Percentiles rank a stretch among this genome's conserved stretches.
Conservation (phyloP, 2,888 invertebrate species). For the Dolichopus griseipennis region DNA sequence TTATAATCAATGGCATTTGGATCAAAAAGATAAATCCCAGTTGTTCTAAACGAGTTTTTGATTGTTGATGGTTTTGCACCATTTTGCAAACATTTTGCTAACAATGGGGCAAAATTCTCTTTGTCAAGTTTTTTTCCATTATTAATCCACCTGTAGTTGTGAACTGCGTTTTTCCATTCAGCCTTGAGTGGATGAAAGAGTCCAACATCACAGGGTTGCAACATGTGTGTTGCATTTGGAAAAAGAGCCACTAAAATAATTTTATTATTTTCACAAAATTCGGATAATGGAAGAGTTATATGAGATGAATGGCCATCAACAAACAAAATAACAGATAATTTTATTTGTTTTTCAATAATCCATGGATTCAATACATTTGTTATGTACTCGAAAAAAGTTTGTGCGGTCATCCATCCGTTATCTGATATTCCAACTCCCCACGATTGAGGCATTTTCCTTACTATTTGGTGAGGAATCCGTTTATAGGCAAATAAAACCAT, state of each 20-base stretch:
- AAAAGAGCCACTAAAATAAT: neutral
- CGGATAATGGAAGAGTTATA: constrained; percentile 17
- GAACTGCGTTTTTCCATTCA: constrained; percentile 2
- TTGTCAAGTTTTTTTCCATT: neutral
- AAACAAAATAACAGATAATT: constrained; percentile 28
- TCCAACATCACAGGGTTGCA: constrained; percentile 3
- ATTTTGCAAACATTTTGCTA: no score
- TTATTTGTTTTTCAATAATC: constrained; percentile 14
- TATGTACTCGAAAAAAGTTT: constrained; percentile 10
- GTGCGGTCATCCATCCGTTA: no score
- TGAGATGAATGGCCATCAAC: constrained; percentile 27
- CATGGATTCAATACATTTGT: constrained; percentile 24
- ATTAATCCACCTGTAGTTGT: neutral
- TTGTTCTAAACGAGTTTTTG: no score
- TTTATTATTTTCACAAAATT: neutral
- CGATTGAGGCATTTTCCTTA: neutral
- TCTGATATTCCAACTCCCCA: constrained; percentile 40
- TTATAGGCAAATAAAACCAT: constrained; percentile 10
- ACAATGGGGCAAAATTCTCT: no score
- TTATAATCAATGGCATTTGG: no score
- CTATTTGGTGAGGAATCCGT: neutral
- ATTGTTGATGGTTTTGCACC: no score
- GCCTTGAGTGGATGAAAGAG: constrained; percentile 5
- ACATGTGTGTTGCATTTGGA: constrained; percentile 10
- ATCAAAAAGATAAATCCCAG: no score